These are phyloP conservation scores for Chascanopsetta lugubris DNA, from an alignment of 2,113 vertebrate species.

Conservation along the genomic window DNA sequence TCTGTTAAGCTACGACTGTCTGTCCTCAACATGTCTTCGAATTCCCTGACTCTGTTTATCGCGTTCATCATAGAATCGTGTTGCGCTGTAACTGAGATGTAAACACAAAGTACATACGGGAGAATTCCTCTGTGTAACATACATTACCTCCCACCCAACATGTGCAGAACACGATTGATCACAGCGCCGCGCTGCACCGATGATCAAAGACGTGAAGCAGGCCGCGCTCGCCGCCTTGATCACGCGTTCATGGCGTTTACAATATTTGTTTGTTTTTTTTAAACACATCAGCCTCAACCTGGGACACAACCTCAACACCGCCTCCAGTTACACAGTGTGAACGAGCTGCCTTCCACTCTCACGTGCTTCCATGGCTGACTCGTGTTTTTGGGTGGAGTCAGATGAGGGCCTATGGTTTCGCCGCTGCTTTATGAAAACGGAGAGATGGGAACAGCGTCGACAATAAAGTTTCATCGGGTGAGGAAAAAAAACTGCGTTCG, in stretches of 20 bases:
- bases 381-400: too few species aligned
- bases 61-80: not conserved
- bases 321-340: not conserved
- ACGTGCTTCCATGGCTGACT: too few species aligned
- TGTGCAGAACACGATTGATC: constrained; percentile 22
- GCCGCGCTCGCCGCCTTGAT: constrained; percentile 20
- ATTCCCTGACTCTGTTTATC: not conserved
- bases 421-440: not conserved
- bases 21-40: too few species aligned
- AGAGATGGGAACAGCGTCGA: not conserved
- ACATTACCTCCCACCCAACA: constrained; percentile 13
- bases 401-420: too few species aligned
- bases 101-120: not conserved
- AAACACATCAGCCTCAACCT: not conserved
- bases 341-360: too few species aligned
- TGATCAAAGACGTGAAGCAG: constrained; percentile 29
- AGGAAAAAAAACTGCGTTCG: not conserved
- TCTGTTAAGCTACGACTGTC: too few species aligned
- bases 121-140: not conserved
- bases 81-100: not conserved
- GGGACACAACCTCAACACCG: not conserved
- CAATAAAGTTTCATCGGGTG: not conserved
- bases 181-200: not conserved
- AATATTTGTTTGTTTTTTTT: not conserved
- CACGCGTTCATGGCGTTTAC: not conserved